Conservation (phyloP, 1,140 invertebrate genomes). For the Euura saliciscinereae region DNA sequence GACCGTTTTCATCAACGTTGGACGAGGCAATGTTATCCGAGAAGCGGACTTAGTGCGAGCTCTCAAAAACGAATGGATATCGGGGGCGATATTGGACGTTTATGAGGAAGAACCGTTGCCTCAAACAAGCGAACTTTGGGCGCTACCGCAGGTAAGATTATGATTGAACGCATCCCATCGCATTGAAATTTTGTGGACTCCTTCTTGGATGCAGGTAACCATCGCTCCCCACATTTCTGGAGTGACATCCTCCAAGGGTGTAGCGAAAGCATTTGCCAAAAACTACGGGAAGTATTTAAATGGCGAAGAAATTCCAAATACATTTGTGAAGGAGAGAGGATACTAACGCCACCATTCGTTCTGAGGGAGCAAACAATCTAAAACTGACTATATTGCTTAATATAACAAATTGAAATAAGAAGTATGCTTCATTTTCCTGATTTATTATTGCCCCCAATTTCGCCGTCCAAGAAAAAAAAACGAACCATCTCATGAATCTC, state of each 20-base stretch:
- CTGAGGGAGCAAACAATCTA: no score
- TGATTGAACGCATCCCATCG: slow-evolving; percentile 5
- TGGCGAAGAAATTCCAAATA: slow-evolving; percentile 34
- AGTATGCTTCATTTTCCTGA: no score
- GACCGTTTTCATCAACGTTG: slow-evolving; percentile 65
- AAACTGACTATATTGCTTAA: no score
- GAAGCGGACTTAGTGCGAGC: slow-evolving; percentile 62
- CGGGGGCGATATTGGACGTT: slow-evolving; percentile 66
- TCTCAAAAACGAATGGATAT: slow-evolving; percentile 63
- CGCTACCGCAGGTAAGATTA: slow-evolving; percentile 48
- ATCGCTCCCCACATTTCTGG: slow-evolving; percentile 66
- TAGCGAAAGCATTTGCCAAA: slow-evolving; percentile 51
- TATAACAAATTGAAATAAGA: no score
- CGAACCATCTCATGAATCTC: no score
- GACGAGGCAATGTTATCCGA: slow-evolving; percentile 62
- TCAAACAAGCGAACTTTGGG: slow-evolving; percentile 60
- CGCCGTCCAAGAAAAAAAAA: no score
- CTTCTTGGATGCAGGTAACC: slow-evolving; percentile 50
- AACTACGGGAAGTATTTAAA: slow-evolving; percentile 50
- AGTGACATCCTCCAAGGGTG: slow-evolving; percentile 48
- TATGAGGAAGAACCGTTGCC: slow-evolving; percentile 65
- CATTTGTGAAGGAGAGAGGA: slow-evolving; percentile 35
- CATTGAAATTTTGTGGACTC: slow-evolving; percentile 21
- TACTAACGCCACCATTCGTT: slow-evolving; percentile 31
- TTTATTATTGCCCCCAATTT: no score